These are phyloP conservation scores for Azemiops feae DNA, from an alignment of 2,113 vertebrate genomes.

Conservation along the genomic window DNA sequence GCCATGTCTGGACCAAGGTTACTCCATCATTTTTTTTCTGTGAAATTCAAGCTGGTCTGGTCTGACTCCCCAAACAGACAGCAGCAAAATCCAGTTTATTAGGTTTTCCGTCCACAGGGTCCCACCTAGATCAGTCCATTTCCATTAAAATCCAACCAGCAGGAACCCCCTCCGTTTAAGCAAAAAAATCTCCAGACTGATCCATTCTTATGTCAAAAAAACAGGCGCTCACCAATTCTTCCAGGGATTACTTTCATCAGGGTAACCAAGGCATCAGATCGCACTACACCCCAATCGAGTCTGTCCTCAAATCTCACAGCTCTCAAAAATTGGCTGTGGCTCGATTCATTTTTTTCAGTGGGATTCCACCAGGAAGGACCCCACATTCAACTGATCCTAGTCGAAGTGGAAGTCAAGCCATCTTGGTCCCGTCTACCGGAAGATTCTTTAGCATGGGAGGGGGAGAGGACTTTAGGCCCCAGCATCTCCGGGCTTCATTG, in stretches of 20 bases:
- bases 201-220: constrained; percentile 1
- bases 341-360: neutral
- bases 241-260: neutral
- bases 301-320: neutral
- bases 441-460: neutral
- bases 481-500: neutral
- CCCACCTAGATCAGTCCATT: constrained; percentile 19
- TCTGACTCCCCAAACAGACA: neutral
- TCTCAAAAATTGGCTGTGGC: neutral
- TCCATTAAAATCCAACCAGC: neutral
- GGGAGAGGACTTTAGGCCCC: neutral
- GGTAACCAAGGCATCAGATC: neutral
- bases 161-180: neutral
- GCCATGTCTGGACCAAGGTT: constrained; percentile 26
- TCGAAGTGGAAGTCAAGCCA: constrained; percentile 2
- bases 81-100: neutral
- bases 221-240: neutral
- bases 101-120: neutral
- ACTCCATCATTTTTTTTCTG: neutral
- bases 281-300: neutral
- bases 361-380: neutral
- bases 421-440: constrained; percentile 13
- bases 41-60: neutral
- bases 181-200: neutral
- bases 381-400: neutral